Evolutionary conservation across 2,888 invertebrate species (phyloP).

Genomic region (Mimas tiliae): DNA sequence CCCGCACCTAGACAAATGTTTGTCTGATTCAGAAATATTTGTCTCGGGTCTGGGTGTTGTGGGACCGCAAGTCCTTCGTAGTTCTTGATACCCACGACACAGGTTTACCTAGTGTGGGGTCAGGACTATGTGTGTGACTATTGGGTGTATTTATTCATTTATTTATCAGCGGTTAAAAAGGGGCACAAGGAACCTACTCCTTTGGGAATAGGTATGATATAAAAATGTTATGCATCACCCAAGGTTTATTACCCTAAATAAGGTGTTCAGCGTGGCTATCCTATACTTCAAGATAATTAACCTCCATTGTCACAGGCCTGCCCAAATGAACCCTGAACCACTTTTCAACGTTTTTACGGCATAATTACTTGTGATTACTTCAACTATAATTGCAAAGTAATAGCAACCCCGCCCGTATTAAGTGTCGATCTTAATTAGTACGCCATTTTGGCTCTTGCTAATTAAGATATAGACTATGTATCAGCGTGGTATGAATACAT

Average conservation of each 20-base stretch:
- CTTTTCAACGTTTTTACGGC: conserved; percentile 30
- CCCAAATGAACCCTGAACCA: conserved; percentile 1
- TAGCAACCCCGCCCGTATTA: conserved; percentile 30
- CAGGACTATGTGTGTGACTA: no score
- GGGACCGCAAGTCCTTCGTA: no score
- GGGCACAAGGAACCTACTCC: background rate
- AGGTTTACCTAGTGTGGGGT: no score
- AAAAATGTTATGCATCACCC: background rate
- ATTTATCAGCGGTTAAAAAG: no score
- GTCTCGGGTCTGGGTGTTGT: no score
- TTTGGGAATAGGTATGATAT: background rate
- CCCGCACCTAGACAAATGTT: no score
- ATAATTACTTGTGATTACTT: conserved; percentile 38
- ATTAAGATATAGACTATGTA: conserved; percentile 22
- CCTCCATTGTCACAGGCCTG: background rate
- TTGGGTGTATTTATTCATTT: no score
- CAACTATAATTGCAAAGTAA: conserved; percentile 39
- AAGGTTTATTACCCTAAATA: conserved; percentile 16
- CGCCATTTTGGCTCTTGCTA: conserved; percentile 32
- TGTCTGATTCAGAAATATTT: no score
- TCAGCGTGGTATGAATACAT: background rate
- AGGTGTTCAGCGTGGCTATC: background rate
- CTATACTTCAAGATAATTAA: conserved; percentile 9
- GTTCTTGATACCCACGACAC: no score
- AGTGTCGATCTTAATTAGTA: conserved; percentile 38